Evolutionary conservation across 2,113 vertebrate genomes (phyloP).

Genomic region (Turdus rufiventris): DNA sequence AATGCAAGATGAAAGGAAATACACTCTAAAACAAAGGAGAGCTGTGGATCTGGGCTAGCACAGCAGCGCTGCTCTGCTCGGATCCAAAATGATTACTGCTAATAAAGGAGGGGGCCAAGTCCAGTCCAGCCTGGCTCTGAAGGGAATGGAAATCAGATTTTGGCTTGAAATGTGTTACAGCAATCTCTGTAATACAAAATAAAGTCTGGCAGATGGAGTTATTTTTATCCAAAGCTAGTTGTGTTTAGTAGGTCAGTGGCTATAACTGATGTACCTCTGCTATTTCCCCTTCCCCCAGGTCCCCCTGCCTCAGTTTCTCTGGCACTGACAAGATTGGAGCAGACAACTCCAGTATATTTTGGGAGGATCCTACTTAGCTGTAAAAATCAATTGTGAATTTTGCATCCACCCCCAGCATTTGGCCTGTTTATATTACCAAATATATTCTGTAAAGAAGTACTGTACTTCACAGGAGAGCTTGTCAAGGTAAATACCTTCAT

Average conservation of each 20-base stretch:
- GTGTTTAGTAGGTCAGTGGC: background rate
- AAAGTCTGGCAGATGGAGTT: slow-evolving; percentile 40
- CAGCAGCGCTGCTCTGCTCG: background rate
- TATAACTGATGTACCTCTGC: background rate
- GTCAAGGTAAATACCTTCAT: slow-evolving; percentile 70
- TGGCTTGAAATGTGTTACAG: slow-evolving; percentile 8
- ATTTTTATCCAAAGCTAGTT: slow-evolving; percentile 39
- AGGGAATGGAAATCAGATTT: slow-evolving; percentile 38
- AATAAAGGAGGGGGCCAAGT: background rate
- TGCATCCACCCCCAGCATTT: slow-evolving; percentile 24
- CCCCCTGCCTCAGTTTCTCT: slow-evolving; percentile 12
- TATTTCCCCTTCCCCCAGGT: background rate
- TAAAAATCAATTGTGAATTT: background rate
- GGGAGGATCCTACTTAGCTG: background rate
- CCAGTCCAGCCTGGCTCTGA: background rate
- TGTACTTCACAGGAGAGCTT: slow-evolving; percentile 66
- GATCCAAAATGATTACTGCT: background rate
- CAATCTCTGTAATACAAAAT: slow-evolving; percentile 16
- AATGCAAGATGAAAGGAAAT: slow-evolving; percentile 17
- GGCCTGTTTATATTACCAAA: slow-evolving; percentile 60
- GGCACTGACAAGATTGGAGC: background rate
- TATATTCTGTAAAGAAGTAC: slow-evolving; percentile 64
- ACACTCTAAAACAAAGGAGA: background rate
- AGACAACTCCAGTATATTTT: background rate
- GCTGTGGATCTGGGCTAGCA: background rate